phyloP scores from a whole-genome alignment of 2,888 invertebrate species.

The Barypeithes pellucidus region DNA sequence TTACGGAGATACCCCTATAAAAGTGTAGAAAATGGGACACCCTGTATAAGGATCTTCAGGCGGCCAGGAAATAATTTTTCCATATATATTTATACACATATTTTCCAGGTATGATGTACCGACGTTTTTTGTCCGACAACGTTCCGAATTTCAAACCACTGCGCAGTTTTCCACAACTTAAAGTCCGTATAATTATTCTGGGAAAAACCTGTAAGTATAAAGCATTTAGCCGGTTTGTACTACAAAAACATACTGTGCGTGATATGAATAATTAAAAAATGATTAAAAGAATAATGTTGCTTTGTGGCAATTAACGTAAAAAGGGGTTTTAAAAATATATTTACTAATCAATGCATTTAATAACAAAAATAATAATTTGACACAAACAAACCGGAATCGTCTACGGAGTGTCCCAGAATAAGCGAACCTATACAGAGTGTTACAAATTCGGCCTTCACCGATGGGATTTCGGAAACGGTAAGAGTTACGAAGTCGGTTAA shows the following conservation, averaged over 20 bases:
- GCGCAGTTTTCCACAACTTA: background rate
- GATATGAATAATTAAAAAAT: slow-evolving; percentile 8
- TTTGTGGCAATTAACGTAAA: background rate
- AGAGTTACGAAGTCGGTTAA: no score
- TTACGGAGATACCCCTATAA: no score
- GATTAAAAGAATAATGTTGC: background rate
- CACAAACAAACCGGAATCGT: no score
- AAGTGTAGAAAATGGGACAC: no score
- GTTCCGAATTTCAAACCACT: background rate
- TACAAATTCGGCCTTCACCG: no score
- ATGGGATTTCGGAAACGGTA: no score
- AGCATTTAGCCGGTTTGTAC: slow-evolving; percentile 14
- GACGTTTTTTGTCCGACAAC: background rate
- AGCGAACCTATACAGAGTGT: no score
- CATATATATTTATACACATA: no score
- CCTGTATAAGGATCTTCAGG: no score
- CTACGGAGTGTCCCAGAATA: no score
- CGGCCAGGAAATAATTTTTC: no score
- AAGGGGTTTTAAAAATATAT: background rate
- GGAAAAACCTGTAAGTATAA: background rate
- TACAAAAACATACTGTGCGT: slow-evolving; percentile 13
- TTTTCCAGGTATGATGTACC: background rate
- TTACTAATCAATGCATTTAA: background rate
- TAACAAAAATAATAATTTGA: no score
- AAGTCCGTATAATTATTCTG: slow-evolving; percentile 9